A percentile compares a stretch with the other conserved stretches of the same genome.
Evolutionary conservation across 2,113 vertebrate genomes (phyloP).

Genomic region (Phodopus roborovskii): DNA sequence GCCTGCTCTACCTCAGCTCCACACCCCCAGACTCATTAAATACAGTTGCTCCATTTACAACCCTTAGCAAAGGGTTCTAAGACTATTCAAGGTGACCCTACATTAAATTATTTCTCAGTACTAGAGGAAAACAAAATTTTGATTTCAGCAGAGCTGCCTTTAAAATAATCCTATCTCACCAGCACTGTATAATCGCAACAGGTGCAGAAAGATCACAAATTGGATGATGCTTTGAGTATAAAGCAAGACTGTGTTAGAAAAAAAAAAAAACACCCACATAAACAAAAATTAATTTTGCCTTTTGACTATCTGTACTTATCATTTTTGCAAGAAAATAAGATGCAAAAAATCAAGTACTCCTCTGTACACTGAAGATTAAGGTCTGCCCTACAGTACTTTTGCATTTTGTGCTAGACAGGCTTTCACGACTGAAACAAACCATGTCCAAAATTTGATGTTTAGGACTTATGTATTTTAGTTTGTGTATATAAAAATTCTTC

Average conservation of each 20-base stretch:
- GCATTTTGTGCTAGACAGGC: not conserved
- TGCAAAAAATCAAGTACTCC: not conserved
- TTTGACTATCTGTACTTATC: conserved; percentile 16
- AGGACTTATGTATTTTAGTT: not conserved
- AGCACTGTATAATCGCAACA: not conserved
- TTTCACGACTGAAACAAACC: not conserved
- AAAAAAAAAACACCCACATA: not conserved
- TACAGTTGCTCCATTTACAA: not conserved
- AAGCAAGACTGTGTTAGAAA: not conserved
- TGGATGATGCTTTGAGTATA: not conserved
- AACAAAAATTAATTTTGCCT: not conserved
- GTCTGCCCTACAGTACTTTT: not conserved
- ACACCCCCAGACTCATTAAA: not conserved
- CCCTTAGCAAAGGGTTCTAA: conserved; percentile 1
- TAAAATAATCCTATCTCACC: conserved; percentile 18
- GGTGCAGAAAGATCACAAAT: not conserved
- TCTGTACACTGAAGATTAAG: not conserved
- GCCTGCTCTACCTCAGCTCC: not conserved
- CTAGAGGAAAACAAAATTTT: conserved; percentile 31
- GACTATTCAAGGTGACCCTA: not conserved
- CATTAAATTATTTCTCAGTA: conserved; percentile 36
- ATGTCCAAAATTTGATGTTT: not conserved
- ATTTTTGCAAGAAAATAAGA: conserved; percentile 20
- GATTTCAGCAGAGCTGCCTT: not conserved
- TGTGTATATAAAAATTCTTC: not conserved